A percentile compares a stretch with the other conserved stretches of the same genome.
These are phyloP conservation scores for Agapornis canus DNA, from an alignment of 2,797 vertebrate genomes.

Conservation along the genomic window DNA sequence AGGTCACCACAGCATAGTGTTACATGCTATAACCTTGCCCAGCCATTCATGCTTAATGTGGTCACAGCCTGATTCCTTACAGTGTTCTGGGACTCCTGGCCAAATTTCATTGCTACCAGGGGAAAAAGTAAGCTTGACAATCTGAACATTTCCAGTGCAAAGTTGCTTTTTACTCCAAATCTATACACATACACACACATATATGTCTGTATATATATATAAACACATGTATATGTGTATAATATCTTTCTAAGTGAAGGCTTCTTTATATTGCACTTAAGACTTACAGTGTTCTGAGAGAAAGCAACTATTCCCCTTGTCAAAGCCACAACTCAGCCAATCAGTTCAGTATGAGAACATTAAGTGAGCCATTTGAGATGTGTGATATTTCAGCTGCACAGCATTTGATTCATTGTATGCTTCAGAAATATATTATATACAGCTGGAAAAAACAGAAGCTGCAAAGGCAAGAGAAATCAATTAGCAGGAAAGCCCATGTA, in stretches of 20 bases:
- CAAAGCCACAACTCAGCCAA: neutral
- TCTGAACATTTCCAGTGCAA: neutral
- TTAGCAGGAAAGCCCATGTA: neutral
- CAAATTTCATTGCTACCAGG: neutral
- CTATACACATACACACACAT: fast-evolving
- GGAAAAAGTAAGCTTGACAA: neutral
- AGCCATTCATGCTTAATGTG: neutral
- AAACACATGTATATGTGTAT: neutral
- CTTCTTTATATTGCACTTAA: neutral
- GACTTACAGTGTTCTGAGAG: neutral
- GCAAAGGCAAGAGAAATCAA: conserved; percentile 9
- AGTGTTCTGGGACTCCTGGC: neutral
- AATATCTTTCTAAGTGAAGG: neutral
- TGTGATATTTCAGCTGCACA: neutral
- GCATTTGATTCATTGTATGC: neutral
- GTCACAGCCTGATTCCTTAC: neutral
- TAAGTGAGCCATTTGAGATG: neutral
- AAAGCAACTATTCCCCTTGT: neutral
- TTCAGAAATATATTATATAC: neutral
- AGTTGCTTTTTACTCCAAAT: neutral
- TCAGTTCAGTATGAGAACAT: neutral
- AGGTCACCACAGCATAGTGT: neutral
- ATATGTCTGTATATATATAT: neutral
- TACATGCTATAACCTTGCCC: neutral
- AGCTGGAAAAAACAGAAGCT: conserved; percentile 4